Percentiles rank a stretch among this genome's conserved stretches.
phyloP scores from a whole-genome alignment of 2,113 vertebrate genomes.

The Caloenas nicobarica region DNA sequence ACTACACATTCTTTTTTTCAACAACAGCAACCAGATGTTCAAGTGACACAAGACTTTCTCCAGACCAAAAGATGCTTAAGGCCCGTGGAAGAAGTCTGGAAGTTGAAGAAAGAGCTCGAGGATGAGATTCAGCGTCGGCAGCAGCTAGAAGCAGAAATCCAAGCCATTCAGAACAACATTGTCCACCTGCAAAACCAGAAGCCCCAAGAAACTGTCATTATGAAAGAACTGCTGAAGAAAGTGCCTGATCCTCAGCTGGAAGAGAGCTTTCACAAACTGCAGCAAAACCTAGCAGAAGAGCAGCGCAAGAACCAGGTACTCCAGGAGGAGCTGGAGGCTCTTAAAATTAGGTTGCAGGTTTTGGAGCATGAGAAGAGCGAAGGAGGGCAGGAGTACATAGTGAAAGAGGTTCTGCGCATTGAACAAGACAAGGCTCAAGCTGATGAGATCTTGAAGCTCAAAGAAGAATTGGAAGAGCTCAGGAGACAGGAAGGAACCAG shows the following conservation, averaged over 20 bases:
- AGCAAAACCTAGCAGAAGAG: slow-evolving; percentile 88
- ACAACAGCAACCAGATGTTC: slow-evolving; percentile 84
- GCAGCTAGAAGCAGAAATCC: slow-evolving; percentile 88
- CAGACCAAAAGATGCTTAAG: slow-evolving; percentile 64
- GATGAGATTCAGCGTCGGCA: slow-evolving; percentile 89
- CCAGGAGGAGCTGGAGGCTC: slow-evolving; percentile 85
- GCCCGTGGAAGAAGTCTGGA: slow-evolving; percentile 83
- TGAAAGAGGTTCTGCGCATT: slow-evolving; percentile 95
- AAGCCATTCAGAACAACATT: slow-evolving; percentile 86
- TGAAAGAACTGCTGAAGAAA: slow-evolving; percentile 90
- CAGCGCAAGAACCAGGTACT: slow-evolving; percentile 83
- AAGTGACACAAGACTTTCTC: slow-evolving; percentile 65
- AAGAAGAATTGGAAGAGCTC: slow-evolving; percentile 88
- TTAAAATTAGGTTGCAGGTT: slow-evolving; percentile 78
- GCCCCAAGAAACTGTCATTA: slow-evolving; percentile 88
- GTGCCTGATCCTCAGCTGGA: slow-evolving; percentile 91
- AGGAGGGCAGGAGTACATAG: slow-evolving; percentile 90
- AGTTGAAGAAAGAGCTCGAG: slow-evolving; percentile 87
- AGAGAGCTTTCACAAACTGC: slow-evolving; percentile 85
- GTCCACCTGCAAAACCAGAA: slow-evolving; percentile 85
- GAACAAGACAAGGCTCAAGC: slow-evolving; percentile 90
- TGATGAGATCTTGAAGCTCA: slow-evolving; percentile 85
- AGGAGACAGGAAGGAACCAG: slow-evolving; percentile 84
- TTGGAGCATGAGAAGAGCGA: slow-evolving; percentile 85
- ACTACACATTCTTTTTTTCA: background rate